Evolutionary conservation across 2,888 invertebrate species (phyloP), one percentile per base, ranked within the genome.

Genomic region (Patella depressa): DNA sequence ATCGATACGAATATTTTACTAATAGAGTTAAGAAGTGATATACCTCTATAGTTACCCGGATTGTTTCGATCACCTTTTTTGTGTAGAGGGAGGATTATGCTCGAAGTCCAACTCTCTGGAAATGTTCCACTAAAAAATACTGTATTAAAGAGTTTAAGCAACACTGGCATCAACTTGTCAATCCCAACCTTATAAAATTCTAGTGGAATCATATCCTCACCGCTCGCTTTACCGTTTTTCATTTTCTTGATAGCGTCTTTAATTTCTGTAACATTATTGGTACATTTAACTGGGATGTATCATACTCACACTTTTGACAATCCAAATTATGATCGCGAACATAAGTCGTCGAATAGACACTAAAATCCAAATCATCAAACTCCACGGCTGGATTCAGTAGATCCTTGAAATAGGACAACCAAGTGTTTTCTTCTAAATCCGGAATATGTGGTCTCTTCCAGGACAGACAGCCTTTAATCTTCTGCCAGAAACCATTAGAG

Each of bases 221-320:
- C 65, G 19, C 65, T 24, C 3, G n/a, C n/a, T n/a, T 65, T 65
- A 19, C 65, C 24, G 24, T 65, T 65, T 24, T 65, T 65, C 65
- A 65, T 65, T 65, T 65, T 65, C 9, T 65, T 65, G n/a, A 65
- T 65, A 24, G 65, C 65, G 24, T 24, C n/a, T 65, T 65, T 65
- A 19, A 65, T 65, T 24, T 65, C 65, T 34, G 34, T 34, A 34
- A 34, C 34, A 34, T 34, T 34, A 34, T 34, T 34, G 34, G 34
- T 34, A 34, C 34, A 34, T 34, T 34, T 34, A 34, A 34, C 34
- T 34, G 34, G 2, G 34, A 34, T 34, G 34, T 34, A 34, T 34
- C 34, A 34, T 34, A 34, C 34, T 34, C 34, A 34, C 34, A 34
- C 34, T 34, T 34, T 34, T 34, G 34, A 34, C 34, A 34, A 2